These are phyloP conservation scores for Neotoma lepida DNA, from an alignment of 2,113 vertebrate species.

Conservation along the genomic window DNA sequence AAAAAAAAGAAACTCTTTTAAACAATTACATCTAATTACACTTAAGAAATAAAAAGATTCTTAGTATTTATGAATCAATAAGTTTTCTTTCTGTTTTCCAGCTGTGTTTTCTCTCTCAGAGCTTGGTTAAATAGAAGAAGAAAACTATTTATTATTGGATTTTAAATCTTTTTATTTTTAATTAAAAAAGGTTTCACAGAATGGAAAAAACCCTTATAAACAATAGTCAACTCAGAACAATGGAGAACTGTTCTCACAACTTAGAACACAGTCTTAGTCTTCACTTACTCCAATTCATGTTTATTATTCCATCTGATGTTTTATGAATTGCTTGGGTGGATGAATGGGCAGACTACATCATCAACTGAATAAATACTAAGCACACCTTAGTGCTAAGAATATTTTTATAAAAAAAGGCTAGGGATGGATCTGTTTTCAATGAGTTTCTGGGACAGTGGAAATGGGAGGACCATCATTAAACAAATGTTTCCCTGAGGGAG, in stretches of 20 bases:
- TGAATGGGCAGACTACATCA: background rate
- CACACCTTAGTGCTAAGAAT: background rate
- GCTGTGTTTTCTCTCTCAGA: conserved; percentile 53
- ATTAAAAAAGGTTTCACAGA: conserved; percentile 6
- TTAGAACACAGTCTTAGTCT: background rate
- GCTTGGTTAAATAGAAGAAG: conserved; percentile 36
- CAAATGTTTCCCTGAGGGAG: background rate
- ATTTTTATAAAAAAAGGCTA: background rate
- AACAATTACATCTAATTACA: conserved; percentile 68
- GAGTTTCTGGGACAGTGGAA: background rate
- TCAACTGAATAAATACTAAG: background rate
- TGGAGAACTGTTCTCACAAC: background rate
- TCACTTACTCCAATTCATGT: background rate
- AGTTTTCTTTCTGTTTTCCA: conserved; percentile 52
- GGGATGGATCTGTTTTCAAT: background rate
- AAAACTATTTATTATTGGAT: conserved; percentile 54
- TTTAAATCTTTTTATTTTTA: conserved; percentile 54
- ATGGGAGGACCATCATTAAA: background rate
- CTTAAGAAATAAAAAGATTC: conserved; percentile 44
- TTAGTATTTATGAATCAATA: conserved; percentile 71
- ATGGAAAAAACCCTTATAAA: background rate
- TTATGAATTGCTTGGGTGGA: background rate
- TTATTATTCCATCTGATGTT: conserved; percentile 1
- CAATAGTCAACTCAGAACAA: background rate
- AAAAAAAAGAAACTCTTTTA: conserved; percentile 33